A percentile compares a stretch with the other conserved stretches of the same genome.
Evolutionary conservation across 2,113 vertebrate species (phyloP).

Genomic region (Cyprinodon tularosa): DNA sequence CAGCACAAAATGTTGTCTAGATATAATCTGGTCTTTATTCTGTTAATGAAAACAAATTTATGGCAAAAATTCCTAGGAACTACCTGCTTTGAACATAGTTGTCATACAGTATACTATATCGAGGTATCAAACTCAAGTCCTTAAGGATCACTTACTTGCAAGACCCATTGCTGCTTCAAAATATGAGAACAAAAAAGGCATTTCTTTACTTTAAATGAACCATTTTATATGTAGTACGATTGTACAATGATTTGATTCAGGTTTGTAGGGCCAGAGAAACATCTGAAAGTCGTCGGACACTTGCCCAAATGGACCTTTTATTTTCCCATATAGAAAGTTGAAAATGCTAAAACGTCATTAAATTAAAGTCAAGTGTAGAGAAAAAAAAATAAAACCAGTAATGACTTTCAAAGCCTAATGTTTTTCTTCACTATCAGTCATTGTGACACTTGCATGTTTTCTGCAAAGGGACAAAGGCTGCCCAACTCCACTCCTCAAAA

Average conservation of each 20-base stretch:
- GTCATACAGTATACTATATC: too few relatives aligned
- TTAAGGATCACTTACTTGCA: too few relatives aligned
- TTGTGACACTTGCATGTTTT: background rate
- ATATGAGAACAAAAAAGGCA: too few relatives aligned
- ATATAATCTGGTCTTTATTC: background rate
- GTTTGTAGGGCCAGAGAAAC: too few relatives aligned
- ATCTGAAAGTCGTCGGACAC: too few relatives aligned
- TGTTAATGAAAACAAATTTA: background rate
- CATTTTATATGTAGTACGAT: too few relatives aligned
- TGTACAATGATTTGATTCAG: too few relatives aligned
- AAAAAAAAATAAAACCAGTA: background rate
- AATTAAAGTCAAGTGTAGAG: background rate
- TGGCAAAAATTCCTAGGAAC: background rate
- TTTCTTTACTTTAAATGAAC: too few relatives aligned
- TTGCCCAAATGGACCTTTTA: too few relatives aligned
- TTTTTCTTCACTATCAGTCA: constrained; percentile 7
- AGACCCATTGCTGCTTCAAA: too few relatives aligned
- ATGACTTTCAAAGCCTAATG: background rate
- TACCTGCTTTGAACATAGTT: background rate
- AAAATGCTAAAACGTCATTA: background rate
- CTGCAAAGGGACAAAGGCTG: background rate
- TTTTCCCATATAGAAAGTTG: background rate
- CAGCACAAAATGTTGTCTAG: background rate
- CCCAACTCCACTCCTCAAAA: too few relatives aligned
- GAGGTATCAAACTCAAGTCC: too few relatives aligned